Base-by-base conservation (phyloP, 2,888 invertebrate genomes). In the Tryphoninae sp. region DNA sequence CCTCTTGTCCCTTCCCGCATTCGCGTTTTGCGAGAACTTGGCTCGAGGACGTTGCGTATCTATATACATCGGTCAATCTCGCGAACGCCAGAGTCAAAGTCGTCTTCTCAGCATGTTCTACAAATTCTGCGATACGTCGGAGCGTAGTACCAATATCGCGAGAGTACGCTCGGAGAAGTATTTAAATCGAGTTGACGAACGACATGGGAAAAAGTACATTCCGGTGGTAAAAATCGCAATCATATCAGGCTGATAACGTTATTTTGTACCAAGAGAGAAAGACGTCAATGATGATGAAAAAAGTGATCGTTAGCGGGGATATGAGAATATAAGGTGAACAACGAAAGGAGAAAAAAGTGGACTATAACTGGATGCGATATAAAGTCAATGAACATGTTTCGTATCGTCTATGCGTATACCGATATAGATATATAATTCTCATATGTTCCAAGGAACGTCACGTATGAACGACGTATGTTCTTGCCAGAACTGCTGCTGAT, bases 231-330 rank as follows among this genome's bases (percentile, higher is more conserved):
- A 6, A 51, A 51, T n/a, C 13, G 51, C n/a, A n/a, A 51, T 2
- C n/a, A 51, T 51, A 51, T 51, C n/a, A n/a, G 51, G 51, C 51
- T 51, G 51, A 51, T n/a, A 51, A n/a, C 51, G n/a, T 51, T n/a
- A 51, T n/a, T 51, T 51, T 51, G 4, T 13, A 3, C 13, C 13
- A 51, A n/a, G 51, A n/a, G 51, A 51, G 3, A n/a, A n/a, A 51
- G 13, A 51, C 33, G 33, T 33, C 33, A 33, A 33, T 7, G 33
- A 33, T 6, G 33, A 33, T 33, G 33, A 33, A 33, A 33, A 33
- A 33, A 33, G 33, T 7, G 6, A 4, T 33, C 33, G 33, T 33
- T 33, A 33, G 51, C 13, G 51, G 13, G 3, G 26, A 26, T 26
- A 26, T 26, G 26, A 51, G n/a, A 49, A n/a, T n/a, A 49, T 9